phyloP scores from a whole-genome alignment of 2,888 invertebrate species.

The Ormyrus rosae region DNA sequence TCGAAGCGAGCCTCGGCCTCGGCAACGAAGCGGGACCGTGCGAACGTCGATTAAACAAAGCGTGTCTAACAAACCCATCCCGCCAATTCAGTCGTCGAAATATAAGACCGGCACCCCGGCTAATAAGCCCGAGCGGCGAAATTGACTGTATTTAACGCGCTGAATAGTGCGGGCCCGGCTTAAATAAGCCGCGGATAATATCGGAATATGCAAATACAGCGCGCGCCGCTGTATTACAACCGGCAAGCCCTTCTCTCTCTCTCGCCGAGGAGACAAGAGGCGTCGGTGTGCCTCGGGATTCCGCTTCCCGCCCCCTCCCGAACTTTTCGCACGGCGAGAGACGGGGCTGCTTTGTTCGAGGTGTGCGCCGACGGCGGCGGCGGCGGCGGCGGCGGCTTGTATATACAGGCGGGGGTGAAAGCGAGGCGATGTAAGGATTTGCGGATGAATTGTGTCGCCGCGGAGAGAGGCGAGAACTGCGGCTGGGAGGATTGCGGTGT shows the following conservation, averaged over 20 bases:
- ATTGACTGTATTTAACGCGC: conserved; percentile 36
- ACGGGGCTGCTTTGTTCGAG: no score
- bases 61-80: no score
- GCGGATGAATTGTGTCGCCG: no score
- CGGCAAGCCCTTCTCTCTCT: not conserved
- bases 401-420: no score
- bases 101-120: not conserved
- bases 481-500: no score
- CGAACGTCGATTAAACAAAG: conserved; percentile 31
- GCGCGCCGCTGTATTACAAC: conserved; percentile 6
- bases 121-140: conserved; percentile 33
- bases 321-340: conserved; percentile 1
- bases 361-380: no score
- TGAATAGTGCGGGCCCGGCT: conserved; percentile 1
- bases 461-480: no score
- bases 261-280: not conserved
- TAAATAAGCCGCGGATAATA: conserved; percentile 56
- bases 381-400: no score
- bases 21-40: conserved; percentile 13
- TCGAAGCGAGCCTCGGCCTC: no score
- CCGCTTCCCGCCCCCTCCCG: not conserved
- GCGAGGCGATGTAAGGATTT: no score
- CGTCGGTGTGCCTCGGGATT: not conserved
- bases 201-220: conserved; percentile 62
- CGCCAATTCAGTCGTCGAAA: not conserved